Base-by-base conservation (phyloP, 2,797 vertebrate genomes). In the Taenioides sp. region DNA sequence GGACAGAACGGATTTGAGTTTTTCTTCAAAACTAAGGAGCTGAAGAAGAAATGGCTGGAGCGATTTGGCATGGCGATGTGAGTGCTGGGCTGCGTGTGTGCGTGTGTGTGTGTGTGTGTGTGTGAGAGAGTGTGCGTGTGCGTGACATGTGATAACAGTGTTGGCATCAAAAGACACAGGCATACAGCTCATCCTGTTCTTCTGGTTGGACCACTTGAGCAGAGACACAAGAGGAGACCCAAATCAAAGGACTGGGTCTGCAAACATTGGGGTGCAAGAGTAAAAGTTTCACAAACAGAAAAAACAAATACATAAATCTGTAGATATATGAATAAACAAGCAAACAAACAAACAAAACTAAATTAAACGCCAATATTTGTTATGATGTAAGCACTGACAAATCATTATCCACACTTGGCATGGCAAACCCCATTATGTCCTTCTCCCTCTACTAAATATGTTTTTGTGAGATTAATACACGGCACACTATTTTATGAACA, bases 51-150 rank as follows among this genome's bases (percentile, higher is more conserved):
- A 84, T 98, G 97, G 96, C 93, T 98, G 84, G 98, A 99, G 73
- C 97, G 98, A 90, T 99, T 99, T 89, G 95, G 95, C 91, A 99
- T 99, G 98, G 98, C 98, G 76, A 93, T 98, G 98, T 99, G 90
- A 98, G 97, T 97, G 92, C 40, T 85, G 65, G 60, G 17, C 37
- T 52, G 10, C 25, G 23, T 20, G 5, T 50, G 59, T 34, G 67
- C 28, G 20, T 43, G 10, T 25, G 23, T 20, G 5, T 43, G 28
- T 61, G 72, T 16, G 25, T 73, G 66, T 10, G 7, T 37, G 34
- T 37, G 34, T 37, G 34, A 2, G 7, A 10, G 34, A 34, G 20
- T 52, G 10, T 25, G n/a, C 17, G 5, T 54, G 59, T 61, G 73
- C 20, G 25, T 73, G 67, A 37, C 71, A 3, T 54, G 34, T 69